phyloP scores from a whole-genome alignment of 30 jellyfish, hydroid and myxozoan species.

The Hydractinia symbiolongicarpus region DNA sequence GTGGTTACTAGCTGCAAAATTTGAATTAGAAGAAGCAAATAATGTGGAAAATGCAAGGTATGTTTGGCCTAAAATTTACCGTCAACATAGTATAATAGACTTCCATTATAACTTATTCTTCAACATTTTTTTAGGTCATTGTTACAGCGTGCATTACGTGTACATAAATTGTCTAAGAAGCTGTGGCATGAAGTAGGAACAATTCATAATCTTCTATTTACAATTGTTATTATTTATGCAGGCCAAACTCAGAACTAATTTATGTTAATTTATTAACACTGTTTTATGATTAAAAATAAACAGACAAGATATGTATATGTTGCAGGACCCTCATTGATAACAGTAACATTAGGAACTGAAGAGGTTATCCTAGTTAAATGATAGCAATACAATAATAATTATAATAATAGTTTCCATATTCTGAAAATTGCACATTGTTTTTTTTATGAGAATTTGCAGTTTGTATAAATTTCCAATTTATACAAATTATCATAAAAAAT shows the following conservation, averaged over 20 bases:
- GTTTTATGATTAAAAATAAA: no score
- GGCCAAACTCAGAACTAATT: neutral
- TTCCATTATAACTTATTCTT: no score
- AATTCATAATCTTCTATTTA: neutral
- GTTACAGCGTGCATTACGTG: constrained; percentile 80
- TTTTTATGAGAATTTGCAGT: no score
- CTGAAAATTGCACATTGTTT: no score
- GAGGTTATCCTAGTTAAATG: no score
- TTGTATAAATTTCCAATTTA: no score
- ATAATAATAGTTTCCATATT: no score
- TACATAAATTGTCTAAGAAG: constrained; percentile 42
- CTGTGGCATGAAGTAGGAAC: constrained; percentile 78
- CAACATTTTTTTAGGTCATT: constrained; percentile 37
- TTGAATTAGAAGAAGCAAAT: constrained; percentile 71
- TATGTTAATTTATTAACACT: neutral
- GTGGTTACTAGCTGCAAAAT: constrained; percentile 88
- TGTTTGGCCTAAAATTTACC: neutral
- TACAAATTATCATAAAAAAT: no score
- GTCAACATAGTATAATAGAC: neutral
- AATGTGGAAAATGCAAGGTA: constrained; percentile 84
- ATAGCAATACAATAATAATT: no score
- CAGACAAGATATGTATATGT: no score
- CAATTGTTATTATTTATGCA: neutral
- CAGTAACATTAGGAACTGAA: no score
- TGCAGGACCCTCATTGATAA: no score